Base-by-base conservation (phyloP, 2,888 invertebrate genomes). In the Cerastis rubricosa region DNA sequence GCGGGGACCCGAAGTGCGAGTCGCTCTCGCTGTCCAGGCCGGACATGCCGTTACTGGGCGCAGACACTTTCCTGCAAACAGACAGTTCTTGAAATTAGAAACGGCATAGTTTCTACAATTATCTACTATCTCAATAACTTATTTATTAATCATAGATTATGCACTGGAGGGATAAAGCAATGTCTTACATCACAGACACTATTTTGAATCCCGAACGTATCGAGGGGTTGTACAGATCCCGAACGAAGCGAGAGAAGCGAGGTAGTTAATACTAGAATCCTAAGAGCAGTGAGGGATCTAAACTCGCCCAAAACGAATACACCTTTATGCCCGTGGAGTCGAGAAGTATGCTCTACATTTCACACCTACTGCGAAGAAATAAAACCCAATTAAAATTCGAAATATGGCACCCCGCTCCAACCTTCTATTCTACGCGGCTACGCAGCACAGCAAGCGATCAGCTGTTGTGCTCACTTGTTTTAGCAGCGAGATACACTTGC, bases 1-100 rank as follows among this genome's bases (percentile, higher is more conserved):
- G 96, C n/a, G 96, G 95, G 0, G 96, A 96, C 6, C 94, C 96
- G 80, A 91, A 91, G 83, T 93, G 96, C 0, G 93, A 95, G 78
- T 94, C 97, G 59, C 92, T 93, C 90, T 94, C 97, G 85, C 95
- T 97, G 90, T 94, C 96, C 88, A 94, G 80, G 0, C 93, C 94
- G 0, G 94, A 93, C 87, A 93, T 87, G 12, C 96, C 96, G 88
- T 96, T 96, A 14, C 91, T 88, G 0, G 92, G 74, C 0, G 89
- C 74, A 0, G 94, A 85, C 22, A 94, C 92, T 91, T 95, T 96
- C 85, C 96, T 96, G 86, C 0, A 76, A 68, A 74, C 29, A 61
- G 57, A 43, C 1, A 29, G 59, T 29, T 29, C 25, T 59, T 17
- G 7, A 54, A n/a, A n/a, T 54, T 54, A 57, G 51, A 25, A 14